Percentiles rank a stretch among this genome's conserved stretches.
These are phyloP conservation scores for Sigmodon hispidus DNA, from an alignment of 2,113 vertebrate species.

Conservation along the genomic window DNA sequence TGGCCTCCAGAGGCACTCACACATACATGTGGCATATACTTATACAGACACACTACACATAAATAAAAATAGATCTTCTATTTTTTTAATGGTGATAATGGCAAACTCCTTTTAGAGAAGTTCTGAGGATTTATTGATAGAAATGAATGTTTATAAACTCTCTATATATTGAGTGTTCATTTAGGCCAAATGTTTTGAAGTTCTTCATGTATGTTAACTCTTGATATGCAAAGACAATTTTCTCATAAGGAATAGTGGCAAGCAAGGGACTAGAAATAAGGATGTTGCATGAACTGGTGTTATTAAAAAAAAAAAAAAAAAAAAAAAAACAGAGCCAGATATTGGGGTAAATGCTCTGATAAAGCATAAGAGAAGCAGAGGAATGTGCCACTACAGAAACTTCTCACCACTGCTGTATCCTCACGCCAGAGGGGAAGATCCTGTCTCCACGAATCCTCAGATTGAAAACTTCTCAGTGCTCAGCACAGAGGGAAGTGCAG, in stretches of 20 bases:
- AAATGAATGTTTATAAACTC: slow-evolving; percentile 12
- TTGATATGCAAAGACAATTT: not conserved
- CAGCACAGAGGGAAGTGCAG: no score
- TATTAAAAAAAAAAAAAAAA: no score
- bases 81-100: not conserved
- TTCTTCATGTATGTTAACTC: not conserved
- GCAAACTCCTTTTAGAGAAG: not conserved
- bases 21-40: no score
- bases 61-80: not conserved
- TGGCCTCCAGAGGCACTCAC: not conserved
- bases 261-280: not conserved
- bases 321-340: no score
- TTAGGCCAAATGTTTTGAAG: not conserved
- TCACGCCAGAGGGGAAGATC: no score
- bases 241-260: not conserved
- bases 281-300: no score
- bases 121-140: not conserved
- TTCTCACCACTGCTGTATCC: no score
- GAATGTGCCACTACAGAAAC: no score
- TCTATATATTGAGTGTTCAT: not conserved
- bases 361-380: no score
- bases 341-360: no score
- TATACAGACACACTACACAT: not conserved
- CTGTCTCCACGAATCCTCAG: no score
- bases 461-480: no score